phyloP scores from a whole-genome alignment of 2,888 invertebrate species.

The Entomobrya proxima region DNA sequence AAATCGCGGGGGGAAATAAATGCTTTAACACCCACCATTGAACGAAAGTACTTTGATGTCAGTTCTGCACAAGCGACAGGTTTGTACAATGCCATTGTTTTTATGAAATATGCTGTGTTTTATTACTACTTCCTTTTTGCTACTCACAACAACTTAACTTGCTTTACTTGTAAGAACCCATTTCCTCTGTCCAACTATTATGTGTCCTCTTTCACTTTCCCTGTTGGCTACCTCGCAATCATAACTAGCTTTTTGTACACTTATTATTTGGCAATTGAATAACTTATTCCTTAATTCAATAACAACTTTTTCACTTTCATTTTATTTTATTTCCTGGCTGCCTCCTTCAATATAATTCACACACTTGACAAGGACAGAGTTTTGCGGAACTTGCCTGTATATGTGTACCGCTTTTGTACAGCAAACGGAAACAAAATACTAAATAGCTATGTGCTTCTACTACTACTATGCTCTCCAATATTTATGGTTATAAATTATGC shows the following conservation, averaged over 20 bases:
- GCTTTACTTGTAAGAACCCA: neutral
- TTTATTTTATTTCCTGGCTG: neutral
- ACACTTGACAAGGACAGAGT: neutral
- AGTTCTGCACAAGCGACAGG: slow-evolving; percentile 53
- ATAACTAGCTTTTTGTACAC: neutral
- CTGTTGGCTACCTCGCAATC: neutral
- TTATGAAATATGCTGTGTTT: slow-evolving; percentile 25
- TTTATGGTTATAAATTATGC: slow-evolving; percentile 41
- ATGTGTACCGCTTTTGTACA: neutral
- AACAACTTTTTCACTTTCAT: slow-evolving; percentile 12
- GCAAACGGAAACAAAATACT: slow-evolving; percentile 1
- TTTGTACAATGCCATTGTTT: slow-evolving; percentile 3
- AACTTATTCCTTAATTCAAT: slow-evolving; percentile 35
- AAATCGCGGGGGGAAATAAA: slow-evolving; percentile 73
- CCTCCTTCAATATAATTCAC: neutral
- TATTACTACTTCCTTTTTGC: neutral
- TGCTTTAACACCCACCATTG: slow-evolving; percentile 69
- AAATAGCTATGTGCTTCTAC: neutral
- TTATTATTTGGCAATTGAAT: slow-evolving; percentile 37
- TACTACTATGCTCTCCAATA: neutral
- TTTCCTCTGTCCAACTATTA: neutral
- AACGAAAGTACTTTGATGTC: slow-evolving; percentile 71
- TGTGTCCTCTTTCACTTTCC: slow-evolving; percentile 7
- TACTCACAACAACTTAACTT: no score
- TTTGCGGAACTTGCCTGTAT: neutral